Percentiles rank a stretch among this genome's conserved stretches.
These are phyloP conservation scores for Microcebus murinus DNA, from an alignment of 2,113 vertebrate species.

Conservation along the genomic window DNA sequence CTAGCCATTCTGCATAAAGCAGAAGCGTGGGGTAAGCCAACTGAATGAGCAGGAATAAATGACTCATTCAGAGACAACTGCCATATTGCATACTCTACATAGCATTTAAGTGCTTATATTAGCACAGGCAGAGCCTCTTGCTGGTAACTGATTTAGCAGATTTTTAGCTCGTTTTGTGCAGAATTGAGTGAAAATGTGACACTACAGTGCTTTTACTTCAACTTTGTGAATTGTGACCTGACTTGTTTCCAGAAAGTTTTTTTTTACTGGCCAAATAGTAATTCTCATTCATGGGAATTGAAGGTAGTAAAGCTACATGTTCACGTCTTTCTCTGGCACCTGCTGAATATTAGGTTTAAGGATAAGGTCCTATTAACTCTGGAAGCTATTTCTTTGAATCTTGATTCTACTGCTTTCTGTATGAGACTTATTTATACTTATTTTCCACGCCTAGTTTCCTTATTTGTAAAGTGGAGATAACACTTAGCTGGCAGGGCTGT, in stretches of 20 bases:
- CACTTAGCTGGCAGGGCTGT: neutral
- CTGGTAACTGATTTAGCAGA: neutral
- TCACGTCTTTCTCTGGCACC: neutral
- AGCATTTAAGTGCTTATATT: neutral
- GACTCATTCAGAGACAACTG: neutral
- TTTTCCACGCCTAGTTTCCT: neutral
- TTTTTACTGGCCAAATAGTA: neutral
- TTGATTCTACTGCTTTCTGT: neutral
- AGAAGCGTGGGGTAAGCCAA: neutral
- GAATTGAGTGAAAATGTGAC: neutral
- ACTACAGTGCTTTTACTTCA: neutral
- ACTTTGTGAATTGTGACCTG: neutral
- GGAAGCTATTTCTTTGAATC: neutral
- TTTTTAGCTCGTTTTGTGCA: neutral
- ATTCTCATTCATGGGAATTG: neutral
- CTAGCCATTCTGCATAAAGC: neutral
- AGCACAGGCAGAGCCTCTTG: neutral
- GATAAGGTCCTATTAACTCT: neutral
- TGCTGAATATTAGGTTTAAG: neutral
- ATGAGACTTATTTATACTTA: neutral
- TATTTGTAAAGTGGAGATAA: neutral
- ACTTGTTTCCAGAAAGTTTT: neutral
- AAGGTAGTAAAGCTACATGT: neutral
- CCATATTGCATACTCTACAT: neutral
- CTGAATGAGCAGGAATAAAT: neutral